Conservation (phyloP, 2,797 vertebrate species). For the Pseudopleuronectes americanus region DNA sequence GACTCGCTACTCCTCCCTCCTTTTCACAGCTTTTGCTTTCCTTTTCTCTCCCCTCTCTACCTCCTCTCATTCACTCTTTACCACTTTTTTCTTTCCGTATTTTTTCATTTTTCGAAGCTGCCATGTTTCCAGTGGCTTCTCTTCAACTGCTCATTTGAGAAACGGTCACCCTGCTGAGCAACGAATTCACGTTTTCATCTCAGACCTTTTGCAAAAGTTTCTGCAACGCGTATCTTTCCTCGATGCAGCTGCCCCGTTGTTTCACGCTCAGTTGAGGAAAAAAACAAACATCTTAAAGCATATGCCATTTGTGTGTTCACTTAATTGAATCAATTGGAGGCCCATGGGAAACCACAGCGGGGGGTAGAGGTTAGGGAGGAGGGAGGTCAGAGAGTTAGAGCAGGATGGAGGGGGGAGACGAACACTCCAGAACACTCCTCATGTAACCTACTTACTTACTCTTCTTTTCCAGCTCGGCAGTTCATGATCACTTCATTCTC, state of each 20-base stretch:
- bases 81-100: conserved; percentile 12
- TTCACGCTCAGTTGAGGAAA: conserved; percentile 58
- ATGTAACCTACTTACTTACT: conserved; percentile 55
- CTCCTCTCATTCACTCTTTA: conserved; percentile 33
- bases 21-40: conserved; percentile 62
- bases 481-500: conserved; percentile 55
- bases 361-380: conserved; percentile 72
- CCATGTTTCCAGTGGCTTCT: conserved; percentile 49
- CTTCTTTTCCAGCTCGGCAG: conserved; percentile 52
- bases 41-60: conserved; percentile 61
- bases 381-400: conserved; percentile 75
- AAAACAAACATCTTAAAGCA: conserved; percentile 72
- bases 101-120: conserved; percentile 37
- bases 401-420: conserved; percentile 36
- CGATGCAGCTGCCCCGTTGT: conserved; percentile 42
- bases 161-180: too few relatives aligned
- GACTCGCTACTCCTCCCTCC: conserved; percentile 66
- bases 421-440: conserved; percentile 54
- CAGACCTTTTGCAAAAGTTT: conserved; percentile 7
- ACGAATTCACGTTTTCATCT: neutral
- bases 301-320: conserved; percentile 79
- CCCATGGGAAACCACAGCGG: conserved; percentile 80
- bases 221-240: conserved; percentile 1
- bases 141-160: neutral
- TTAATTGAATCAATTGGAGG: conserved; percentile 83